phyloP scores from a whole-genome alignment of 2,888 invertebrate species.

The Drosophila limbata region DNA sequence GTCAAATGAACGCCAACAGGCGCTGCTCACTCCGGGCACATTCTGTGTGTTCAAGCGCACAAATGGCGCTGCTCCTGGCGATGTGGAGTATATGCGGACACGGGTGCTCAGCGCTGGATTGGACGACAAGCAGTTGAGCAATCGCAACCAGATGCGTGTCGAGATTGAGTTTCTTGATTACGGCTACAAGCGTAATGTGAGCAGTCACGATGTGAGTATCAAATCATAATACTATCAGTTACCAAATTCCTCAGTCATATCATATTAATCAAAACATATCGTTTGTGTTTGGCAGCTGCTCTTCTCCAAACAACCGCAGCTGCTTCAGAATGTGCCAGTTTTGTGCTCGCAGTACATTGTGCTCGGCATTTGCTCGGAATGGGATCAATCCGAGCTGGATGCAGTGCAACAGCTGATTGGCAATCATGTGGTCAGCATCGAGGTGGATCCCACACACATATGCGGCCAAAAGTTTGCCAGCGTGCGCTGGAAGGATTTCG shows the following conservation, averaged over 20 bases:
- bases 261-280: slow-evolving; percentile 23
- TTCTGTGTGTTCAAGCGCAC: slow-evolving; percentile 85
- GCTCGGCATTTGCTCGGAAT: slow-evolving; percentile 82
- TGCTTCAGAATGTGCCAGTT: slow-evolving; percentile 76
- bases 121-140: slow-evolving; percentile 37
- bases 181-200: slow-evolving; percentile 88
- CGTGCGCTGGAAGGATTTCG: slow-evolving; percentile 83
- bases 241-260: slow-evolving; percentile 1
- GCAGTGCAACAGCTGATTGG: slow-evolving; percentile 74
- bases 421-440: slow-evolving; percentile 76
- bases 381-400: slow-evolving; percentile 78
- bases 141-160: slow-evolving; percentile 87
- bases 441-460: slow-evolving; percentile 69
- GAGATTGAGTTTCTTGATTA: slow-evolving; percentile 89
- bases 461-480: slow-evolving; percentile 82
- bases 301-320: slow-evolving; percentile 80
- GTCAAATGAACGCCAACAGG: slow-evolving; percentile 76
- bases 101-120: slow-evolving; percentile 84
- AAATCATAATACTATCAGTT: neutral
- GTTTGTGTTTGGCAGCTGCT: slow-evolving; percentile 68
- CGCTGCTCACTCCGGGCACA: slow-evolving; percentile 72
- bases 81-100: slow-evolving; percentile 78
- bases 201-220: slow-evolving; percentile 86
- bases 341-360: slow-evolving; percentile 82
- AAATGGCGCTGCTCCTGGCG: slow-evolving; percentile 73